These are phyloP conservation scores for Drosophila murphyi DNA, from an alignment of 1,140 invertebrate species.

Conservation along the genomic window DNA sequence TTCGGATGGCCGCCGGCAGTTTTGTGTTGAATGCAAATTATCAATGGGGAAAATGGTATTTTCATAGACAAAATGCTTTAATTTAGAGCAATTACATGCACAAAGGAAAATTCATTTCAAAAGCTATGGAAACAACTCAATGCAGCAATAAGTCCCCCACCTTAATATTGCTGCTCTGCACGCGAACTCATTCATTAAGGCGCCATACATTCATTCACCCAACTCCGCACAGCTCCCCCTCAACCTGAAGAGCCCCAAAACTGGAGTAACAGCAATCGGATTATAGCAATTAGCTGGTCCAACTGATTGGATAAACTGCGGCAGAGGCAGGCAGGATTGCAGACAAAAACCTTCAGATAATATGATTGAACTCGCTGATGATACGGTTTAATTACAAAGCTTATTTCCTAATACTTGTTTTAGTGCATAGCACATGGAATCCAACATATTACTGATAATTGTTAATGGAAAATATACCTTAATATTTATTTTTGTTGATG, in stretches of 20 bases:
- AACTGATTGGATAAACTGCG: constrained; percentile 38
- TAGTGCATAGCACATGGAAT: not conserved
- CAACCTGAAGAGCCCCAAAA: not conserved
- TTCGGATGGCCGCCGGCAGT: constrained; percentile 2
- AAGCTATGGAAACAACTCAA: constrained; percentile 4
- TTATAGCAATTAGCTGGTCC: constrained; percentile 60
- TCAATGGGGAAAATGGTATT: constrained; percentile 15
- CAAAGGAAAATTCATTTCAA: constrained; percentile 31
- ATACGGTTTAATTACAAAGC: not conserved
- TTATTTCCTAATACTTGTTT: not conserved
- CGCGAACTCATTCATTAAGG: constrained; percentile 62
- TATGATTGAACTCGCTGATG: not conserved
- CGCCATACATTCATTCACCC: constrained; percentile 42
- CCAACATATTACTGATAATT: not conserved
- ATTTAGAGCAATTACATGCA: constrained; percentile 24
- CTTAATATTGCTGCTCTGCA: constrained; percentile 50
- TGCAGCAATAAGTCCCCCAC: constrained; percentile 26
- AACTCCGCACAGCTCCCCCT: not conserved
- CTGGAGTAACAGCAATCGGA: constrained; percentile 23
- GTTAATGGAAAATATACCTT: too few species aligned
- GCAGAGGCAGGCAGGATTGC: constrained; percentile 2
- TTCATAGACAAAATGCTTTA: constrained; percentile 11
- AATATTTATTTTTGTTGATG: too few species aligned
- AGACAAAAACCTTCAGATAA: constrained; percentile 1
- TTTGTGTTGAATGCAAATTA: constrained; percentile 23